phyloP scores from a whole-genome alignment of 2,797 vertebrate genomes.

The Crypturellus tataupa region DNA sequence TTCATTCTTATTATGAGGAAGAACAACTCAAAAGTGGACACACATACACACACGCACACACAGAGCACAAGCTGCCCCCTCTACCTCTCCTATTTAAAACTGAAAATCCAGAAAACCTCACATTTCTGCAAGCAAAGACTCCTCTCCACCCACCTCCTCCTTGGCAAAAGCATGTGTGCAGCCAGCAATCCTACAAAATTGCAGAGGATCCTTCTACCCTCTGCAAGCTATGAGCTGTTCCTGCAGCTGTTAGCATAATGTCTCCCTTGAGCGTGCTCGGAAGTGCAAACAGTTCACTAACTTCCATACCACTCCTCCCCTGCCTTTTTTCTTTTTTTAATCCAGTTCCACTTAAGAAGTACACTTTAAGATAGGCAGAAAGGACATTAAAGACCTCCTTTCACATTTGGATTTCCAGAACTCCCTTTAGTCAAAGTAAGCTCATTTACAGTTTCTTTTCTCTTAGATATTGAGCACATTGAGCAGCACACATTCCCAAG shows the following conservation, averaged over 20 bases:
- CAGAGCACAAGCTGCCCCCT: background rate
- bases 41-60: background rate
- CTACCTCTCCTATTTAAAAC: background rate
- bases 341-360: background rate
- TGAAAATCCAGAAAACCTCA: background rate
- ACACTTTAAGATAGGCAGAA: background rate
- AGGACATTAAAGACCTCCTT: background rate
- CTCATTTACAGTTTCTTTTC: background rate
- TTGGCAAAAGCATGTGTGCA: background rate
- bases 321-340: background rate
- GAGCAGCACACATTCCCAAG: background rate
- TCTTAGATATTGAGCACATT: background rate
- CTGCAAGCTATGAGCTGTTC: background rate
- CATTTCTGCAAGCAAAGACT: constrained; percentile 10
- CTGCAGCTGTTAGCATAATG: constrained; percentile 2
- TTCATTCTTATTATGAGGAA: background rate
- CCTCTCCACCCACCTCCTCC: background rate
- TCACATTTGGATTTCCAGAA: background rate
- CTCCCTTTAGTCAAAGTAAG: background rate
- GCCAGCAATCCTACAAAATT: background rate
- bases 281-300: constrained; percentile 24
- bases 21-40: background rate
- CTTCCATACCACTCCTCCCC: background rate
- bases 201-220: background rate
- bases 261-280: background rate